Evolutionary conservation across 2,888 invertebrate species (phyloP).

Genomic region (Lomographa bimaculata): DNA sequence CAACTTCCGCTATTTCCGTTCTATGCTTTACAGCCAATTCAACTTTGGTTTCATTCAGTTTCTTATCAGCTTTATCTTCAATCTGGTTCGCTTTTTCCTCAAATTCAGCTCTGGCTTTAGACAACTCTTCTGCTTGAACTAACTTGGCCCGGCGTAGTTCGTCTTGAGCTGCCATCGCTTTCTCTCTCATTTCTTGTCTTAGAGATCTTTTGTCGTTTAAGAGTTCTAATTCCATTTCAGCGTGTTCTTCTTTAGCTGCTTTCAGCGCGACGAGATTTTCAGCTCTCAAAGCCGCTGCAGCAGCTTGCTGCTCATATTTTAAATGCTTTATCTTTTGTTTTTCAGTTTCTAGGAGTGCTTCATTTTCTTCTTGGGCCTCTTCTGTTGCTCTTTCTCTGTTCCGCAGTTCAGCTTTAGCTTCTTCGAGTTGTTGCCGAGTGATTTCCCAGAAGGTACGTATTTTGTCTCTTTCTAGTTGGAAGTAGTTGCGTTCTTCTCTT

Average conservation of each 20-base stretch:
- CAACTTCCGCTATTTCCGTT: conserved; percentile 94
- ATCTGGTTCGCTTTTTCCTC: conserved; percentile 78
- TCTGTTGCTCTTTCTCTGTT: conserved; percentile 91
- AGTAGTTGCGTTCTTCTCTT: conserved; percentile 97
- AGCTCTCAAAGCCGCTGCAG: conserved; percentile 92
- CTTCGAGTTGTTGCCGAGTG: conserved; percentile 94
- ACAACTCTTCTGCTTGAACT: conserved; percentile 89
- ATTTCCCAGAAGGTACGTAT: conserved; percentile 98
- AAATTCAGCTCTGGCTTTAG: conserved; percentile 80
- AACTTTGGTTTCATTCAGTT: conserved; percentile 87
- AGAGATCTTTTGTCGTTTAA: conserved; percentile 88
- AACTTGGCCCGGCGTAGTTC: conserved; percentile 88
- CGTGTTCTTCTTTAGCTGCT: conserved; percentile 92
- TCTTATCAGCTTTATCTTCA: conserved; percentile 87
- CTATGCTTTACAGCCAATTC: conserved; percentile 89
- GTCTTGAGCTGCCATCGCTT: conserved; percentile 87
- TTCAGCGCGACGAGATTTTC: conserved; percentile 92
- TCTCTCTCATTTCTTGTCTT: conserved; percentile 87
- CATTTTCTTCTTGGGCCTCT: conserved; percentile 93
- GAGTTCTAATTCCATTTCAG: conserved; percentile 89
- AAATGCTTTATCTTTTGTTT: conserved; percentile 97
- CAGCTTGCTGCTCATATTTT: conserved; percentile 95
- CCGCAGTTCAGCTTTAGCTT: conserved; percentile 88
- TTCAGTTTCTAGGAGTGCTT: conserved; percentile 93
- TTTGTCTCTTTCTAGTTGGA: conserved; percentile 97